Percentiles rank a stretch among this genome's conserved stretches.
Conservation (phyloP, 1,140 invertebrate species). For the Arion vulgaris region DNA sequence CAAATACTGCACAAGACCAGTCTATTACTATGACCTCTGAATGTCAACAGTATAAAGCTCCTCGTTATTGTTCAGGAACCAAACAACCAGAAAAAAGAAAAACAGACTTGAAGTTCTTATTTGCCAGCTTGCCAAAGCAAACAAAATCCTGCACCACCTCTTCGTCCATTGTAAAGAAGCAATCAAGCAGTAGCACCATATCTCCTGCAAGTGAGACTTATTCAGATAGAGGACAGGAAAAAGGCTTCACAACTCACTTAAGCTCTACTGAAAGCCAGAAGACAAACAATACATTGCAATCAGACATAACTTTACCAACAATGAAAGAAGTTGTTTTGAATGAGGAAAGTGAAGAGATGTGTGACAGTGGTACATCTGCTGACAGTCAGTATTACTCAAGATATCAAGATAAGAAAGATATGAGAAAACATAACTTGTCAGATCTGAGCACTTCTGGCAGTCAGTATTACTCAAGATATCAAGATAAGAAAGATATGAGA, state of each 20-base stretch:
- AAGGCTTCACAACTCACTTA: not conserved
- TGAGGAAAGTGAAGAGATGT: too few species aligned
- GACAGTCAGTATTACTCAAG: too few species aligned
- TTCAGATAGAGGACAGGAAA: not conserved
- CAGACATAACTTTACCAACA: too few species aligned
- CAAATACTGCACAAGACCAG: not conserved
- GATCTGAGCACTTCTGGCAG: too few species aligned
- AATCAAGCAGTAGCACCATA: not conserved
- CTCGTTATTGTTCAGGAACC: not conserved
- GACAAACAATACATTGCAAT: not conserved
- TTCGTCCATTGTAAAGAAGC: not conserved
- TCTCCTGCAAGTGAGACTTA: not conserved
- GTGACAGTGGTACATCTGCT: too few species aligned
- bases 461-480: too few species aligned
- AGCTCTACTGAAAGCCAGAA: not conserved
- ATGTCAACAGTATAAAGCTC: not conserved
- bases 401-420: too few species aligned
- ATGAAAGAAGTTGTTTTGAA: too few species aligned
- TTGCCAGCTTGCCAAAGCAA: not conserved
- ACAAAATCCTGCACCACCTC: not conserved
- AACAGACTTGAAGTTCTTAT: constrained; percentile 13
- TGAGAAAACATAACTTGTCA: too few species aligned
- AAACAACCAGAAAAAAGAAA: constrained; percentile 13
- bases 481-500: too few species aligned
- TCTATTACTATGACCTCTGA: too few species aligned